Evolutionary conservation across 2,797 vertebrate genomes (phyloP), one percentile per base, ranked within the genome.

Genomic region (Mareca strepera): DNA sequence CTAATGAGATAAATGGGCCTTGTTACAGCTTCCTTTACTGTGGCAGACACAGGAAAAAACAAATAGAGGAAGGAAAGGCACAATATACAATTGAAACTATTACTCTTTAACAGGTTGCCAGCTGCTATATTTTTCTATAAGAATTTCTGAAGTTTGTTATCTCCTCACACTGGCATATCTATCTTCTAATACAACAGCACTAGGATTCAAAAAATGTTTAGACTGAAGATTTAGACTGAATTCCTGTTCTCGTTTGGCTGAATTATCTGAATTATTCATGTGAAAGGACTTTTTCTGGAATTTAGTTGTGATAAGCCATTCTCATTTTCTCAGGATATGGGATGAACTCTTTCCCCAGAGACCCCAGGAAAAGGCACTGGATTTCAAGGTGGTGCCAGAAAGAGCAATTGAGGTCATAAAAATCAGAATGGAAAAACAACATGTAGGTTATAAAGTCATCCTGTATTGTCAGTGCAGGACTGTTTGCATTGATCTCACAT

Each of bases 1-100:
- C 46, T 80, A n/a, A 91, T 95, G 78, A 96, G 94, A 93, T 93
- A 91, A 94, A 94, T 95, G 92, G 93, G 59, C 88, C 94, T 88
- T 93, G 89, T 55, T 94, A 96, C 82, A 94, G 90, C 70, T 96
- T 95, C 94, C 93, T 93, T 58, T 81, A 21, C 91, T 82, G 80
- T 60, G 88, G 85, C 91, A 95, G 92, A 78, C 86, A 77, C 82
- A 91, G 81, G 88, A 90, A 95, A 96, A 95, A 96, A 97, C 91
- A 96, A 93, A 96, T 84, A 81, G 53, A 96, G 91, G 92, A 96
- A 97, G 91, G 79, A 92, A 96, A 95, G 89, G 37, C 52, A 96
- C 75, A 92, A 73, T 80, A 82, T 76, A 90, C 76, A 88, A 91
- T 90, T 94, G 82, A 84, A 96, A 83, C 66, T 77, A 92, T 93